Evolutionary conservation across 2,888 invertebrate species (phyloP).

Genomic region (Gari tellinella): DNA sequence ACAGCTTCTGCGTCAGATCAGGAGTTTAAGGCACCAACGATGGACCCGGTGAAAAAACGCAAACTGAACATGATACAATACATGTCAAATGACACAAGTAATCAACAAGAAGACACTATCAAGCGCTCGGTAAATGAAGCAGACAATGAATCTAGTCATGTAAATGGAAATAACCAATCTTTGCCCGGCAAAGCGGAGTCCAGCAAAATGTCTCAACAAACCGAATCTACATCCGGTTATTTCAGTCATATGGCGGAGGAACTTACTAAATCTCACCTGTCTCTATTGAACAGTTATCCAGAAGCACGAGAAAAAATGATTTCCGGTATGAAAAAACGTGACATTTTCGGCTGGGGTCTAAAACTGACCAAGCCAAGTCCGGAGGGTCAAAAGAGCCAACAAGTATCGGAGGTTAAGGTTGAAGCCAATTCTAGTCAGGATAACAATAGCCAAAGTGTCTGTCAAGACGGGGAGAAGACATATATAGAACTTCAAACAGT

Average conservation of each 20-base stretch:
- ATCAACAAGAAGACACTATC: too few relatives aligned
- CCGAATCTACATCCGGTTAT: neutral
- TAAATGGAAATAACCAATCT: too few relatives aligned
- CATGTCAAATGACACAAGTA: too few relatives aligned
- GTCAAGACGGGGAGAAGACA: slow-evolving; percentile 56
- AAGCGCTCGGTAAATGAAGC: too few relatives aligned
- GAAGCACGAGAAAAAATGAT: slow-evolving; percentile 46
- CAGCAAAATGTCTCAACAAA: neutral
- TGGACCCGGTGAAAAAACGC: slow-evolving; percentile 53
- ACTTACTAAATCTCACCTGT: slow-evolving; percentile 7
- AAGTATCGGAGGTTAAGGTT: too few relatives aligned
- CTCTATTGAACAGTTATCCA: slow-evolving; percentile 1
- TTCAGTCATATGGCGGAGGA: slow-evolving; percentile 2
- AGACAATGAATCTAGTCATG: too few relatives aligned
- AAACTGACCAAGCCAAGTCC: slow-evolving; percentile 37
- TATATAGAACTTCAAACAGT: slow-evolving; percentile 61
- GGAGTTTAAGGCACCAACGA: slow-evolving; percentile 42
- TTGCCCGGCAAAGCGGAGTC: too few relatives aligned
- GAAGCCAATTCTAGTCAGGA: slow-evolving; percentile 6
- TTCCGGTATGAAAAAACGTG: slow-evolving; percentile 52
- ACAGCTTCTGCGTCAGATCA: slow-evolving; percentile 48
- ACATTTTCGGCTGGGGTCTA: slow-evolving; percentile 59
- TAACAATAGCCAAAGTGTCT: slow-evolving; percentile 23
- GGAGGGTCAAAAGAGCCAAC: neutral
- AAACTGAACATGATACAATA: slow-evolving; percentile 15